phyloP scores from a whole-genome alignment of 1,140 invertebrate species.

The Trachelipus rathkii region DNA sequence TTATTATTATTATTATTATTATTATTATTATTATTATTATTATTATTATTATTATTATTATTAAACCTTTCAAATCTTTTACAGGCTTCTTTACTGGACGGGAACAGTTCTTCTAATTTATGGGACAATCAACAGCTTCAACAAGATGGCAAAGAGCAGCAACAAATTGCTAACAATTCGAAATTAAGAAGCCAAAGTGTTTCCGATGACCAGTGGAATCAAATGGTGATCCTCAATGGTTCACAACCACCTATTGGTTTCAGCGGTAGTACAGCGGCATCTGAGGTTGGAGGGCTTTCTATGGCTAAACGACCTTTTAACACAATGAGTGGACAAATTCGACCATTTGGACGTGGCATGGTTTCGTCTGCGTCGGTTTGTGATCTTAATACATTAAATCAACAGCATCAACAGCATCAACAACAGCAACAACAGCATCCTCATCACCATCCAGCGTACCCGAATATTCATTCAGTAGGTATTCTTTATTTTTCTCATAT shows the following conservation, averaged over 20 bases:
- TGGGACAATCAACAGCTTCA: background rate
- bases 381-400: conserved; percentile 39
- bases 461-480: conserved; percentile 26
- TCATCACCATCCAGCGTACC: conserved; percentile 20
- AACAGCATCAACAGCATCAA: conserved; percentile 36
- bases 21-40: conserved; percentile 20
- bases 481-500: background rate
- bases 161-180: background rate
- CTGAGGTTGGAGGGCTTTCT: background rate
- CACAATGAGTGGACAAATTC: conserved; percentile 4
- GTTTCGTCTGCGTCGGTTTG: conserved; percentile 42
- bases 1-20: conserved; percentile 16
- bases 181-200: conserved; percentile 35
- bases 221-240: conserved; percentile 29
- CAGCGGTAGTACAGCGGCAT: background rate
- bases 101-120: background rate
- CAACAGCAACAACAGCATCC: conserved; percentile 21
- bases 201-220: conserved; percentile 44
- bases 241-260: background rate
- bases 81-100: conserved; percentile 38
- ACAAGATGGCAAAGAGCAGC: background rate
- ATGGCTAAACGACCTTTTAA: background rate
- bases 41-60: background rate
- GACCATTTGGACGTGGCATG: conserved; percentile 37
- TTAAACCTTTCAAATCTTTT: background rate